Evolutionary conservation across 2,888 invertebrate species (phyloP).

Genomic region (Amorpha juglandis): DNA sequence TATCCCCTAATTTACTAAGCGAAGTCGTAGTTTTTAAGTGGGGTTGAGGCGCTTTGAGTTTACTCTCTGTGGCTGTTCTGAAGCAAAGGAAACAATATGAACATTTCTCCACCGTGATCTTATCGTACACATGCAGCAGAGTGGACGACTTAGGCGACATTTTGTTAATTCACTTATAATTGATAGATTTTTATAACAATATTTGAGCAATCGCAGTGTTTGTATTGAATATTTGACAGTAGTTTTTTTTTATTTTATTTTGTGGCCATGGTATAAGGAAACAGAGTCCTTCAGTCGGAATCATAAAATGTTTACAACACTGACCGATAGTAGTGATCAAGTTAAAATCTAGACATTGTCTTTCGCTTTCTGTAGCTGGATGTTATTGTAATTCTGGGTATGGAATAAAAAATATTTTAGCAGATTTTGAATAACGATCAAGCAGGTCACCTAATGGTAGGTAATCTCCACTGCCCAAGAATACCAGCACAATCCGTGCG

Average conservation of each 20-base stretch:
- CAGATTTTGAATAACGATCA: too few relatives aligned
- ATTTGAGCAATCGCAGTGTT: not conserved
- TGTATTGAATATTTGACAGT: not conserved
- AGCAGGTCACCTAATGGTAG: too few relatives aligned
- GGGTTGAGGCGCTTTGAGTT: not conserved
- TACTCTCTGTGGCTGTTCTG: not conserved
- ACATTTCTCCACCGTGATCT: not conserved
- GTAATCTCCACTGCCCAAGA: too few relatives aligned
- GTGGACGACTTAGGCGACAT: not conserved
- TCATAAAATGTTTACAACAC: too few relatives aligned
- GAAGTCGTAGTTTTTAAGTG: not conserved
- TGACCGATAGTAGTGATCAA: too few relatives aligned
- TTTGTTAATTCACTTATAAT: not conserved
- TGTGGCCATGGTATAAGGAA: too few relatives aligned
- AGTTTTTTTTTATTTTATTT: too few relatives aligned
- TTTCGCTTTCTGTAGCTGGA: too few relatives aligned
- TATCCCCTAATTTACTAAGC: not conserved
- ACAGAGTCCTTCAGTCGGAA: too few relatives aligned
- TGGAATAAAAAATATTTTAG: not conserved
- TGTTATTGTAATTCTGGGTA: too few relatives aligned
- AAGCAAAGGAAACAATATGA: conserved; percentile 17
- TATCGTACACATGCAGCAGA: not conserved
- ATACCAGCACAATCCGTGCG: too few relatives aligned
- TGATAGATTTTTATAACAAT: not conserved
- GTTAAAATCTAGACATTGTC: conserved; percentile 30